Evolutionary conservation across 35 echinoderm and acorn worm species (phyloP).

Genomic region (Heliocidaris tuberculata): DNA sequence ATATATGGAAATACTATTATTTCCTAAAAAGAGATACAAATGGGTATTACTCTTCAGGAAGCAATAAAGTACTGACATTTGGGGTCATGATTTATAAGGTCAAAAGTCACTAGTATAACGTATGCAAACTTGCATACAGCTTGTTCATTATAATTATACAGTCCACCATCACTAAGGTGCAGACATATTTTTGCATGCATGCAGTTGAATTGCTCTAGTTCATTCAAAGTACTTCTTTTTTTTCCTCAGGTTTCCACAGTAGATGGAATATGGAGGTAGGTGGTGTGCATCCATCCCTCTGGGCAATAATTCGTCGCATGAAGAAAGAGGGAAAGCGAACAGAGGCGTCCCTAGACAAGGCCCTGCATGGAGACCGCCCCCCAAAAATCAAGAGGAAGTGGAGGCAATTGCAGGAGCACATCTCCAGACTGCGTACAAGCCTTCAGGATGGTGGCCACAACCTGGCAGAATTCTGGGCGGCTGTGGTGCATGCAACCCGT

Average conservation of each 20-base stretch:
- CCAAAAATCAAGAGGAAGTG: constrained; percentile 2
- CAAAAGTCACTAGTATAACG: neutral
- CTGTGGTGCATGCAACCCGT: neutral
- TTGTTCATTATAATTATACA: neutral
- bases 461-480: neutral
- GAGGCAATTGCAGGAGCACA: neutral
- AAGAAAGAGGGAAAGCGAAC: constrained; percentile 46
- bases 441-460: neutral
- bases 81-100: constrained; percentile 41
- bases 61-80: neutral
- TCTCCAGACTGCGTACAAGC: neutral
- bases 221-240: constrained; percentile 33
- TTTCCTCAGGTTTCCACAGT: constrained; percentile 49
- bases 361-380: neutral
- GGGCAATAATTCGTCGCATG: constrained; percentile 22
- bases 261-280: constrained; percentile 30
- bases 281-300: neutral
- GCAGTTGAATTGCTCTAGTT: constrained; percentile 28
- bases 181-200: constrained; percentile 38
- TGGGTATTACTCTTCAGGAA: neutral
- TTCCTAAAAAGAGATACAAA: neutral
- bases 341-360: neutral
- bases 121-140: neutral
- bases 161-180: constrained; percentile 51
- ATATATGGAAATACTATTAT: neutral